Evolutionary conservation across 2,113 vertebrate species (phyloP).

Genomic region (Paramisgurnus dabryanus): DNA sequence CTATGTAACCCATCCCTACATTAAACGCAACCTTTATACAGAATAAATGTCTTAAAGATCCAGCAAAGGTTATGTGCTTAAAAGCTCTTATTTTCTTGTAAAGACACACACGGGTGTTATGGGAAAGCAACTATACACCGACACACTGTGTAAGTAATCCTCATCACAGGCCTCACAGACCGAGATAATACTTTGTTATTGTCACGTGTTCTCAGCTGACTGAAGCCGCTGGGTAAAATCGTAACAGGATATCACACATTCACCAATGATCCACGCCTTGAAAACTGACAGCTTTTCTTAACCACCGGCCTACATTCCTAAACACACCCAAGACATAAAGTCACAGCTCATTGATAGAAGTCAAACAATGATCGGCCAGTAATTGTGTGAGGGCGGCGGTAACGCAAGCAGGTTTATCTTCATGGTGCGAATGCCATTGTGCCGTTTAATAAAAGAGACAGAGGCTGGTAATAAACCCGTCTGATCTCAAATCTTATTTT

Average conservation of each 20-base stretch:
- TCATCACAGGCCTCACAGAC: background rate
- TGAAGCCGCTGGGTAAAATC: background rate
- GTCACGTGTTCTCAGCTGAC: background rate
- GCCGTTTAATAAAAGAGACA: slow-evolving; percentile 31
- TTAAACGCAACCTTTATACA: no score
- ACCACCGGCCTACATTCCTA: background rate
- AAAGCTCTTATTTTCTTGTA: no score
- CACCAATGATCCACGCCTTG: slow-evolving; percentile 19
- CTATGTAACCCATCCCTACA: no score
- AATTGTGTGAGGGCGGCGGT: slow-evolving; percentile 17
- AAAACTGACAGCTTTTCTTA: background rate
- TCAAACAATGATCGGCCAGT: background rate
- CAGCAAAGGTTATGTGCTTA: no score
- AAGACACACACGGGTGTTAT: background rate
- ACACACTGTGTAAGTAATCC: no score
- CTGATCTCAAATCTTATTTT: slow-evolving; percentile 37
- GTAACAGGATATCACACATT: slow-evolving; percentile 14
- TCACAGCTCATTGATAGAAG: slow-evolving; percentile 21
- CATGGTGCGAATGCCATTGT: slow-evolving; percentile 59
- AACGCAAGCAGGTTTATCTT: slow-evolving; percentile 58
- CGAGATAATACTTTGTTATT: background rate
- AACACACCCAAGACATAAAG: slow-evolving; percentile 15
- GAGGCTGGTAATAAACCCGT: slow-evolving; percentile 8
- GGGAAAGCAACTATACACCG: background rate
- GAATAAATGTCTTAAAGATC: no score